A percentile compares a stretch with the other conserved stretches of the same genome.
These are phyloP conservation scores for Origma solitaria DNA, from an alignment of 2,113 vertebrate species.

Conservation along the genomic window DNA sequence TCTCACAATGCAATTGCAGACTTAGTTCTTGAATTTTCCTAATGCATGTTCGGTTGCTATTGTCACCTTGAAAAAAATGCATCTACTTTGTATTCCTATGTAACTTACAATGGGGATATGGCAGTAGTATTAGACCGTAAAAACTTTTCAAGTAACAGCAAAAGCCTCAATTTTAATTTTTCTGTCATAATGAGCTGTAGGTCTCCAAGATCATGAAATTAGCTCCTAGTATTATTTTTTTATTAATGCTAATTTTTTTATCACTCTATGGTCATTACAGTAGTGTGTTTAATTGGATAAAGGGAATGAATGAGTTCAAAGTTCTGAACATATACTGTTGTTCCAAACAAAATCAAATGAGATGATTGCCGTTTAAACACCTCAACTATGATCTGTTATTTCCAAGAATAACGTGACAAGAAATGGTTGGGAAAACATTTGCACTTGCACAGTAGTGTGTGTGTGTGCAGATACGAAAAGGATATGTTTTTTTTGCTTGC, in stretches of 20 bases:
- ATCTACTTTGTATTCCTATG: not conserved
- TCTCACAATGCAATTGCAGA: not conserved
- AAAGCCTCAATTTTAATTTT: not conserved
- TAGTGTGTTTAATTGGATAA: not conserved
- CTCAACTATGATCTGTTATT: not conserved
- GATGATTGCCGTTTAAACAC: not conserved
- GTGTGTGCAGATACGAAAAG: not conserved
- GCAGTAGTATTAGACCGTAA: not conserved
- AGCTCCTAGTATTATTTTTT: not conserved
- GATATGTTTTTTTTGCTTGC: constrained; percentile 4
- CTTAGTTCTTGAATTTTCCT: not conserved
- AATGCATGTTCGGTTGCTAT: not conserved
- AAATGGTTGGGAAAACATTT: constrained; percentile 38
- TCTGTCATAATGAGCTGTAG: not conserved
- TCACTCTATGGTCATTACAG: not conserved
- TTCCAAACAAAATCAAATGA: constrained; percentile 36
- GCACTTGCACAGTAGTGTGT: constrained; percentile 17
- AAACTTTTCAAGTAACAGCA: not conserved
- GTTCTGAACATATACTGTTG: constrained; percentile 27
- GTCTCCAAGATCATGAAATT: not conserved
- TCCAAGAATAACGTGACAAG: not conserved
- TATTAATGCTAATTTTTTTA: not conserved
- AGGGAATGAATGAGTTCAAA: not conserved
- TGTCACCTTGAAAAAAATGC: not conserved
- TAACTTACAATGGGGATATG: not conserved